Evolutionary conservation across 2,797 vertebrate genomes (phyloP).

Genomic region (Leptatherina wallacei): DNA sequence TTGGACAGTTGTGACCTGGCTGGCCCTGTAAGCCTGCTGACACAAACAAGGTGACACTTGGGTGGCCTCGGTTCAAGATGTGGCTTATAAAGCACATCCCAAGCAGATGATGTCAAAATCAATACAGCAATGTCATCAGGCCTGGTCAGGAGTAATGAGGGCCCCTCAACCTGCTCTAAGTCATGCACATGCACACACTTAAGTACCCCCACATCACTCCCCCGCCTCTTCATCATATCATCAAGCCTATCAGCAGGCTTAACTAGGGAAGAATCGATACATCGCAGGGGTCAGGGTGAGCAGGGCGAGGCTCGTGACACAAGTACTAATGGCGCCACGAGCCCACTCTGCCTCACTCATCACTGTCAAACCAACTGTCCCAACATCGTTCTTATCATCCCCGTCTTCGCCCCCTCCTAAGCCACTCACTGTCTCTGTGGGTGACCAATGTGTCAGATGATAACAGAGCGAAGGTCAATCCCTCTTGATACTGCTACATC

Average conservation of each 20-base stretch:
- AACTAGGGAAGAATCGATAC: constrained; percentile 75
- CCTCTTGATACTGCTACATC: constrained; percentile 60
- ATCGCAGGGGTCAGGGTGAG: constrained; percentile 66
- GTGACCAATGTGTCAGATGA: constrained; percentile 39
- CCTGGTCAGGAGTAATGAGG: constrained; percentile 60
- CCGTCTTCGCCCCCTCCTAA: constrained; percentile 44
- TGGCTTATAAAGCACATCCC: constrained; percentile 52
- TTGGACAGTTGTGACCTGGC: constrained; percentile 9
- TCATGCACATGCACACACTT: constrained; percentile 61
- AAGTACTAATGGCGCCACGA: constrained; percentile 61
- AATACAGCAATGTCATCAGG: constrained; percentile 77
- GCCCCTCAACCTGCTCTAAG: constrained; percentile 48
- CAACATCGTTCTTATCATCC: constrained; percentile 60
- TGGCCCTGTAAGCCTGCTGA: constrained; percentile 58
- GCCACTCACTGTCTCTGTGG: constrained; percentile 54
- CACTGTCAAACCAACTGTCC: constrained; percentile 60
- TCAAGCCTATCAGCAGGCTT: constrained; percentile 74
- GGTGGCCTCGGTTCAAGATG: constrained; percentile 62
- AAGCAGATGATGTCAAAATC: constrained; percentile 80
- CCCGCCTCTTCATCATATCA: constrained; percentile 72
- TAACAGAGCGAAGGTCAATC: constrained; percentile 74
- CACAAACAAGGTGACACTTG: constrained; percentile 75
- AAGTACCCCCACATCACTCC: constrained; percentile 47
- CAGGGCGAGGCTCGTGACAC: constrained; percentile 64
- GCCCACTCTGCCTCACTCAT: constrained; percentile 19